A percentile compares a stretch with the other conserved stretches of the same genome.
Evolutionary conservation across 2,888 invertebrate species (phyloP).

Genomic region (Macrosoma leucophasiata): DNA sequence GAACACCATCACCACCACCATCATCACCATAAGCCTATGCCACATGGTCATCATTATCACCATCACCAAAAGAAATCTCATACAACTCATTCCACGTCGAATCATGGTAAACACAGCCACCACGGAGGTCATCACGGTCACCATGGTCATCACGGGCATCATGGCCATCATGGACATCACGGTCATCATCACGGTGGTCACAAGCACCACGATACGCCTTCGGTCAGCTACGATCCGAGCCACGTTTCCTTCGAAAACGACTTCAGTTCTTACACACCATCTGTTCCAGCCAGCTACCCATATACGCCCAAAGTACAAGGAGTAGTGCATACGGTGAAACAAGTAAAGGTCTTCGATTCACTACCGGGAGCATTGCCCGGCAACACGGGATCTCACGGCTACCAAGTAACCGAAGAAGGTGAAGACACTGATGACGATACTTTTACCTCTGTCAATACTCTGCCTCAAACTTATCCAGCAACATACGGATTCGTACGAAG

Average conservation of each 20-base stretch:
- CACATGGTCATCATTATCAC: slow-evolving; percentile 47
- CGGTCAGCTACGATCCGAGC: slow-evolving; percentile 27
- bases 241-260: slow-evolving; percentile 47
- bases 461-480: slow-evolving; percentile 50
- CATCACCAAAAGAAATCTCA: slow-evolving; percentile 58
- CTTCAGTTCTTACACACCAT: slow-evolving; percentile 39
- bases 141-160: slow-evolving; percentile 27
- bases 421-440: slow-evolving; percentile 54
- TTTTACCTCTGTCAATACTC: slow-evolving; percentile 47
- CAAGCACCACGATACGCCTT: slow-evolving; percentile 40
- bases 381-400: slow-evolving; percentile 37
- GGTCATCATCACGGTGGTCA: slow-evolving; percentile 37
- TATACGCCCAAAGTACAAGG: slow-evolving; percentile 41
- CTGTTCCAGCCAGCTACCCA: slow-evolving; percentile 35
- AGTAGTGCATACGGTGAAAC: slow-evolving; percentile 55
- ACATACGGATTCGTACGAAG: slow-evolving; percentile 48
- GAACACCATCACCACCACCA: slow-evolving; percentile 65
- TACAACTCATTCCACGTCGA: slow-evolving; percentile 42
- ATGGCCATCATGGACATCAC: slow-evolving; percentile 35
- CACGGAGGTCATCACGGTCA: slow-evolving; percentile 27
- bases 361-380: slow-evolving; percentile 46
- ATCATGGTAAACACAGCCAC: slow-evolving; percentile 28
- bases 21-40: slow-evolving; percentile 58
- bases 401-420: slow-evolving; percentile 62
- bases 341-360: slow-evolving; percentile 62